Base-by-base conservation (phyloP, 37 sponge, comb jelly and placozoan species). In the Petrosia ficiformis region DNA sequence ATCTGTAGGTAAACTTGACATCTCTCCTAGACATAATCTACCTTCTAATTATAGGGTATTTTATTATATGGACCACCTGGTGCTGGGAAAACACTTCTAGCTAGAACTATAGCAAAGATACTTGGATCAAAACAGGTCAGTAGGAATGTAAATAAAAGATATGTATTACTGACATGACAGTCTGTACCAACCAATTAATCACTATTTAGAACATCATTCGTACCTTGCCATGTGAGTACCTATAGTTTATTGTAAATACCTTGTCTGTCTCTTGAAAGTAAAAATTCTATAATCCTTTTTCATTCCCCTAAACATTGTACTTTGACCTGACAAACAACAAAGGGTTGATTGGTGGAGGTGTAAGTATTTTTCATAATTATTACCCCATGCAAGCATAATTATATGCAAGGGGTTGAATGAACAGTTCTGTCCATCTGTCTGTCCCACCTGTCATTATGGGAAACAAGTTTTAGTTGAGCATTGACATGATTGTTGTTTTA, bases 1-100 rank as follows among this genome's bases (percentile, higher is more conserved):
- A 19, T 48, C 54, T 48, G 10, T 48, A 19, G 54, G 54, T 10
- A 48, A 48, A 48, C 10, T 48, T 48, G 54, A n/a, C n/a, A n/a
- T 48, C 54, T 48, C 14, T 48, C 70, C 11, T 19, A 11, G 6
- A 14, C 65, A 11, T 64, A 14, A 11, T 25, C 65, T 19, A 14
- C 65, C 24, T 25, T 29, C 69, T 39, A 68, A 6, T 36, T 57
- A 5, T 43, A 97, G 78, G 97, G 97, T 56, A 94, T 98, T 36
- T 84, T 98, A 19, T 76, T 98, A 28, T 93, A 96, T 61, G 99
- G 99, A 10, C 93, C 99, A 29, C 99, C 99, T 35, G 99, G 99
- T 22, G 82, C 96, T n/a, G 99, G 99, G 33, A 98, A 98, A 80
- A 98, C 99, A 8, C 85, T 98, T 48, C 84, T 98, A 8, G 99